phyloP scores from a whole-genome alignment of 1,140 invertebrate genomes.

The Drosophila insularis region DNA sequence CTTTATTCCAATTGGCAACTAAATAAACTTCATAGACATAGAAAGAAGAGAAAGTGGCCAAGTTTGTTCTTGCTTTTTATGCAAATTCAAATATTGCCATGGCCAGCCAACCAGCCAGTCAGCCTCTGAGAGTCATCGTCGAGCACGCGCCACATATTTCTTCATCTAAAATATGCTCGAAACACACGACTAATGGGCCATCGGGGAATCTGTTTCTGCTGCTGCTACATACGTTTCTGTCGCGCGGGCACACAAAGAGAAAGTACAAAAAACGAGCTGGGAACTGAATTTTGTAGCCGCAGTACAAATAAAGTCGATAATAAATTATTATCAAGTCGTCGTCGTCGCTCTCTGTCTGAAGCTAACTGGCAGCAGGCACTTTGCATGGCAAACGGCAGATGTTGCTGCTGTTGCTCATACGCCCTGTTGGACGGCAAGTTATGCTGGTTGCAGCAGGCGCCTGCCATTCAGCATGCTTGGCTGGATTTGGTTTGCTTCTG shows the following conservation, averaged over 20 bases:
- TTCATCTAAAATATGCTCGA: constrained; percentile 71
- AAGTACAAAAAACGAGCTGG: constrained; percentile 6
- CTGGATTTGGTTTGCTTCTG: constrained; percentile 39
- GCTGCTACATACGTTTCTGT: constrained; percentile 48
- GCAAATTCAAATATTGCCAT: constrained; percentile 2
- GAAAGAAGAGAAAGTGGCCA: neutral
- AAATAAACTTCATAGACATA: constrained; percentile 11
- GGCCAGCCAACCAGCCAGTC: neutral
- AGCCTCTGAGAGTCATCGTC: constrained; percentile 22
- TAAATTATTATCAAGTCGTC: constrained; percentile 80
- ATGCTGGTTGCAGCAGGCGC: constrained; percentile 34
- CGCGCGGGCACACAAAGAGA: constrained; percentile 29
- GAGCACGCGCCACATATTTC: constrained; percentile 61
- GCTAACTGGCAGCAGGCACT: constrained; percentile 28
- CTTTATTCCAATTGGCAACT: constrained; percentile 8
- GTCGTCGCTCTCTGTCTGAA: constrained; percentile 7
- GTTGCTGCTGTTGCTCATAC: constrained; percentile 60
- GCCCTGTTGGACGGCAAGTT: constrained; percentile 62
- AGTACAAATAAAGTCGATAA: constrained; percentile 60
- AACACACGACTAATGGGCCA: constrained; percentile 74
- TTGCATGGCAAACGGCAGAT: constrained; percentile 59
- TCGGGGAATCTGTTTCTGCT: constrained; percentile 47
- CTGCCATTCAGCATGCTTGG: constrained; percentile 65
- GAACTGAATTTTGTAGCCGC: constrained; percentile 27
- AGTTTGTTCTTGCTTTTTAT: neutral